Conservation (phyloP, 1,140 invertebrate species). For the Heliconius eleuchia region DNA sequence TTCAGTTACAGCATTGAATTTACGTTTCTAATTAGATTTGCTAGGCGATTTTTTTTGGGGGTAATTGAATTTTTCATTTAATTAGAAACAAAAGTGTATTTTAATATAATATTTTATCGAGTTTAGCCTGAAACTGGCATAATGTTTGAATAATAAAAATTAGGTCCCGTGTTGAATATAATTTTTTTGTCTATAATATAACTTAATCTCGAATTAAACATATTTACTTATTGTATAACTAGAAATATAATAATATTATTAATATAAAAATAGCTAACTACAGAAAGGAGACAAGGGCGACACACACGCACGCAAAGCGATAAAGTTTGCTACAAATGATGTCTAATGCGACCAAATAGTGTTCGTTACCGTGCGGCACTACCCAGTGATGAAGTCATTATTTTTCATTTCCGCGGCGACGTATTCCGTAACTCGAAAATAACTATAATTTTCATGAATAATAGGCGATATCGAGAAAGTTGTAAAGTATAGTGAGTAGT, state of each 20-base stretch:
- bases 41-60: neutral
- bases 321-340: constrained; percentile 61
- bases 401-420: constrained; percentile 74
- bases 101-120: too few species aligned
- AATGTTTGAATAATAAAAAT: too few species aligned
- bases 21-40: neutral
- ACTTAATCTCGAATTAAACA: too few species aligned
- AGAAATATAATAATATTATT: too few species aligned
- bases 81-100: too few species aligned
- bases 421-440: constrained; percentile 80
- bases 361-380: constrained; percentile 56
- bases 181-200: too few species aligned
- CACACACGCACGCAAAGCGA: constrained; percentile 13
- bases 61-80: neutral
- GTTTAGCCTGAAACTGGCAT: too few species aligned
- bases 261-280: too few species aligned
- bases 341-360: constrained; percentile 74
- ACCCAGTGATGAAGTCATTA: constrained; percentile 76
- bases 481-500: neutral
- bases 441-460: constrained; percentile 39
- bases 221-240: too few species aligned
- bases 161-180: too few species aligned
- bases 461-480: neutral
- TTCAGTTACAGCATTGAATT: neutral
- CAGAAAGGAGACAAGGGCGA: neutral